Base-by-base conservation (phyloP, 2,113 vertebrate genomes). In the Psittacula cyanocephala region DNA sequence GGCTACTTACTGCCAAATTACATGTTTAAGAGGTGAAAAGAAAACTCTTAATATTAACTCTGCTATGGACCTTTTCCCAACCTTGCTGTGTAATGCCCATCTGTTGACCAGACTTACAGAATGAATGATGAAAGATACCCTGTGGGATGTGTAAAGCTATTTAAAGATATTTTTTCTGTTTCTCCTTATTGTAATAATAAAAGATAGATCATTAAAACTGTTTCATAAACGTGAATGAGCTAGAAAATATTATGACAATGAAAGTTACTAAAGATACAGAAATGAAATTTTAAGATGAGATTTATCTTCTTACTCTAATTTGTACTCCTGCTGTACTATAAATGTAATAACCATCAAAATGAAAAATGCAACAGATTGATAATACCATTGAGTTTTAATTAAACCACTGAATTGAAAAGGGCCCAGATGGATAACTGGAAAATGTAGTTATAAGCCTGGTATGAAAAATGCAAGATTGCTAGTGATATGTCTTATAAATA, bases 331-430 rank as follows among this genome's bases (percentile, higher is more conserved):
- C 97, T 98, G 97, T 98, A 98, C 96, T 98, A 95, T 98, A 98
- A 98, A 98, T 97, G 96, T 97, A 98, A 98, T 98, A 98, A 98
- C 97, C 96, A 98, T 98, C 98, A 98, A 97, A 97, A 98, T 98
- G 98, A 98, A 98, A 98, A 98, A 98, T 98, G 97, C 97, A 98
- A 97, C 98, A 98, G 98, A 98, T 98, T 98, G 98, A 98, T 98
- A 98, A 98, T 98, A 98, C 98, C 97, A 98, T 97, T 98, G 98
- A 98, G 97, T 97, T 98, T 98, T 98, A 98, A 98, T 98, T 98
- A 98, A 98, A 98, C 97, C 94, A 97, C 97, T 98, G 97, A 98
- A 98, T 98, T 98, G 98, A 98, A 98, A 98, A 98, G 91, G 97
- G 93, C 97, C 98, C 98, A 98, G 98, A 98, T 98, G 98, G 98